Base-by-base conservation (phyloP, 1,140 invertebrate species). In the Neuroterus valhalla region DNA sequence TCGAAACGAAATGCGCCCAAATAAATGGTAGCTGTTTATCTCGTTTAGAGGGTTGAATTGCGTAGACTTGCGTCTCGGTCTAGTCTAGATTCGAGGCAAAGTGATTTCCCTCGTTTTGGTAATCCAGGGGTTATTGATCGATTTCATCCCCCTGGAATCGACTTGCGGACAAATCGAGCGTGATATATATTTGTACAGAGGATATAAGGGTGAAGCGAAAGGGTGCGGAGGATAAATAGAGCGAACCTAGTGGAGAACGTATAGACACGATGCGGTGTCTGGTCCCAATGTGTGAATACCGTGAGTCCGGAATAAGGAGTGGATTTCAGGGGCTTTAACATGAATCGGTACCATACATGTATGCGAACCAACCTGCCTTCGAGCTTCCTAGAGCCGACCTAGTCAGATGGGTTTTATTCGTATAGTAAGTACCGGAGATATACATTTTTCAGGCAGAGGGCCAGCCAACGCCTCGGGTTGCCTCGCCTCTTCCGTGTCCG, bases 401-500 rank as follows among this genome's bases (percentile, higher is more conserved):
- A 77, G 70, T 75, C 67, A 70, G 75, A 79, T 76, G 78, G 78
- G 68, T 77, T 76, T 68, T 42, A 38, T 52, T 62, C 52, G 52
- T 62, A 26, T 26, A 43, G 46, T 76, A 81, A 79, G 77, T 79
- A 69, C 74, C 48, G 74, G 77, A 74, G 73, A 79, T 81, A 77
- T 81, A 81, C 85, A 86, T 86, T 88, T 89, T 89, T 87, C 83
- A 82, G 77, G 72, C 77, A 78, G 78, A 80, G 77, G 82, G 78
- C 84, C 83, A 85, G 83, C 78, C 82, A 83, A 84, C 80, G 82
- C 84, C 81, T 83, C 82, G 82, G 82, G 83, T 84, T 81, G 87
- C 82, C 88, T 89, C 88, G 88, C 88, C 88, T 87, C 86, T 89
- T 89, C 81, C 88, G 82, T 89, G 88, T 89, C 81, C 85, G 80